phyloP scores from a whole-genome alignment of 2,797 vertebrate species.

The Hyperoplus lanceolatus region DNA sequence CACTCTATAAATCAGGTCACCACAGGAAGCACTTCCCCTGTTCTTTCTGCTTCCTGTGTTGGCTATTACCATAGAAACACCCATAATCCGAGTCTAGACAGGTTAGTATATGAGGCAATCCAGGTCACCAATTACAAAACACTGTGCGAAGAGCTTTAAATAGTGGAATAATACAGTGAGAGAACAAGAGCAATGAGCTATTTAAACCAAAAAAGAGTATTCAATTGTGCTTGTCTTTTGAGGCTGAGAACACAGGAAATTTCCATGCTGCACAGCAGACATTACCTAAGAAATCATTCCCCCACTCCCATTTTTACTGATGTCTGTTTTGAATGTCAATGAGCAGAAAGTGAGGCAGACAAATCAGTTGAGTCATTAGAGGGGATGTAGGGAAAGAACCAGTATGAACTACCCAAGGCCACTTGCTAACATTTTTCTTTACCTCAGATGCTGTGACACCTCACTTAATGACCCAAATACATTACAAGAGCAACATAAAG shows the following conservation, averaged over 20 bases:
- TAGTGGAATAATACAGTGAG: constrained; percentile 13
- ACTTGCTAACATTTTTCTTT: constrained; percentile 22
- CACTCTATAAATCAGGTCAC: constrained; percentile 52
- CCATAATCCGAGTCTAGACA: constrained; percentile 68
- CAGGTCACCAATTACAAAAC: constrained; percentile 60
- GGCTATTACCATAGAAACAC: constrained; percentile 51
- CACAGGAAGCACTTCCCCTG: constrained; percentile 49
- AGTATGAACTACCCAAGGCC: constrained; percentile 5
- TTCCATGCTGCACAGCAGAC: constrained; percentile 79
- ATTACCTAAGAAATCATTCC: constrained; percentile 79
- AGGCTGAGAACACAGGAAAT: constrained; percentile 58
- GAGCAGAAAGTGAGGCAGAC: constrained; percentile 54
- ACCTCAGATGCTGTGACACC: background rate
- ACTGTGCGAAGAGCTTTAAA: constrained; percentile 37
- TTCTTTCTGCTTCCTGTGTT: constrained; percentile 61
- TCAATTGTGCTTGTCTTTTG: constrained; percentile 35
- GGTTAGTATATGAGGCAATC: constrained; percentile 52
- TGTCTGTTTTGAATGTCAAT: constrained; percentile 69
- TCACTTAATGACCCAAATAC: constrained; percentile 1
- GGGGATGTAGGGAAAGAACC: constrained; percentile 50
- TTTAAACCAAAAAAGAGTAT: constrained; percentile 39
- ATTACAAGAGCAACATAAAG: constrained; percentile 9
- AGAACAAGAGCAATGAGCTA: background rate
- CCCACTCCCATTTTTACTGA: constrained; percentile 60
- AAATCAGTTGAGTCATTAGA: constrained; percentile 65